Conservation (phyloP, 1,140 invertebrate genomes). For the Platyscapa corneri region DNA sequence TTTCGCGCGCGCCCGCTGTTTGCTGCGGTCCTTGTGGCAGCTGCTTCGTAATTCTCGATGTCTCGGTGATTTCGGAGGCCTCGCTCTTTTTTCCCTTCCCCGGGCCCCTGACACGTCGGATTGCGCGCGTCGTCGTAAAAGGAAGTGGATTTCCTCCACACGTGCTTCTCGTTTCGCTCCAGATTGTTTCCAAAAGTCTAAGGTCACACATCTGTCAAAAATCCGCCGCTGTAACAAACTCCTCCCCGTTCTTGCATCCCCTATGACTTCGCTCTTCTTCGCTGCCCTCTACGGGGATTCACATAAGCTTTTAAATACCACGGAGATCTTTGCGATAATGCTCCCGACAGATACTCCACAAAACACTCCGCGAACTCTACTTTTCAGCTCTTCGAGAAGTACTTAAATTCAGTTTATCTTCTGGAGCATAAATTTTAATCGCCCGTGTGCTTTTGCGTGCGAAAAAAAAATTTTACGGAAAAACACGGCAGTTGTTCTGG, state of each 20-base stretch:
- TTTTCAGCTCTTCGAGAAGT: neutral
- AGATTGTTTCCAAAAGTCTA: conserved; percentile 55
- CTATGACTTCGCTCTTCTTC: neutral
- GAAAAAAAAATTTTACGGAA: no score
- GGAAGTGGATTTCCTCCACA: conserved; percentile 72
- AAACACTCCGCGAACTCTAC: neutral
- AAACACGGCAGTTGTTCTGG: no score
- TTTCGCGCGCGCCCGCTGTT: conserved; percentile 21
- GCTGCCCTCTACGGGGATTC: neutral
- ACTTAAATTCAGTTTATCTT: neutral
- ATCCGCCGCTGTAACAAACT: conserved; percentile 50
- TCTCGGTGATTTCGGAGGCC: conserved; percentile 43
- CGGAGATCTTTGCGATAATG: neutral
- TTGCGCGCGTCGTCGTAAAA: conserved; percentile 61
- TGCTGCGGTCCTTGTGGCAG: conserved; percentile 45
- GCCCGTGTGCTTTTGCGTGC: no score
- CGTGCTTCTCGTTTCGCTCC: conserved; percentile 67
- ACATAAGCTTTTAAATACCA: conserved; percentile 16
- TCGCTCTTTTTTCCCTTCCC: conserved; percentile 50
- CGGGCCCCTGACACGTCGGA: neutral
- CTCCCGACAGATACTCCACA: neutral
- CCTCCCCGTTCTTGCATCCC: neutral
- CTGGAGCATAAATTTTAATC: neutral
- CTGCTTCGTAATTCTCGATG: conserved; percentile 50
- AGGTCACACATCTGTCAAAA: conserved; percentile 65